A percentile compares a stretch with the other conserved stretches of the same genome.
These are phyloP conservation scores for Deilephila elpenor DNA, from an alignment of 2,888 invertebrate species.

Conservation along the genomic window DNA sequence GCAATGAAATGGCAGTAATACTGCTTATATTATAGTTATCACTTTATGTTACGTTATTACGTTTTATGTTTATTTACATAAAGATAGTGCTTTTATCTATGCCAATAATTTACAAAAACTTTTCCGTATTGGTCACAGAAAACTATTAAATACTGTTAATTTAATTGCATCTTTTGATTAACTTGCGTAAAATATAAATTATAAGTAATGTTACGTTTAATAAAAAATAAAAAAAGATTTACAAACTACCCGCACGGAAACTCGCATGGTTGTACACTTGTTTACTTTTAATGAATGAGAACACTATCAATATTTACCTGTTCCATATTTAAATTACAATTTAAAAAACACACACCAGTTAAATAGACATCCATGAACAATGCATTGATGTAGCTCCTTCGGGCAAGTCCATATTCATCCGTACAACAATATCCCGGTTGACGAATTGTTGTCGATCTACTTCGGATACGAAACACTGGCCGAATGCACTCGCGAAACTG, in stretches of 20 bases:
- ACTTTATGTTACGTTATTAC: not conserved
- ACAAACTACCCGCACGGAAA: conserved; percentile 57
- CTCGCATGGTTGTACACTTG: conserved; percentile 47
- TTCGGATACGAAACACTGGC: conserved; percentile 62
- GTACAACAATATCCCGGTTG: conserved; percentile 65
- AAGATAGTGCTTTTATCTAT: not conserved
- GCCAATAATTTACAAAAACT: not conserved
- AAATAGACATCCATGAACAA: conserved; percentile 85
- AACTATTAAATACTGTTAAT: not conserved
- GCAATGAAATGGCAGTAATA: conserved; percentile 33
- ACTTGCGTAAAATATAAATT: not conserved
- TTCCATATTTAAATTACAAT: conserved; percentile 48
- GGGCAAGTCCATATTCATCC: conserved; percentile 82
- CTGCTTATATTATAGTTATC: not conserved
- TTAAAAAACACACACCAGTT: conserved; percentile 76
- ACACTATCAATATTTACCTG: conserved; percentile 37
- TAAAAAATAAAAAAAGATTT: conserved; percentile 8
- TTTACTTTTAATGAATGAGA: conserved; percentile 45
- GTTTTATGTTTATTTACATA: conserved; percentile 20
- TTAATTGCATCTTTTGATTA: no score
- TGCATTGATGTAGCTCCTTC: conserved; percentile 81
- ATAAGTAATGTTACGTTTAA: not conserved
- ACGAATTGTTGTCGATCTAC: conserved; percentile 52
- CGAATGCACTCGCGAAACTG: conserved; percentile 56
- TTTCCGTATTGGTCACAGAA: not conserved